These are phyloP conservation scores for Steinernema scapterisci DNA, from an alignment of 2,888 invertebrate genomes.

Conservation along the genomic window DNA sequence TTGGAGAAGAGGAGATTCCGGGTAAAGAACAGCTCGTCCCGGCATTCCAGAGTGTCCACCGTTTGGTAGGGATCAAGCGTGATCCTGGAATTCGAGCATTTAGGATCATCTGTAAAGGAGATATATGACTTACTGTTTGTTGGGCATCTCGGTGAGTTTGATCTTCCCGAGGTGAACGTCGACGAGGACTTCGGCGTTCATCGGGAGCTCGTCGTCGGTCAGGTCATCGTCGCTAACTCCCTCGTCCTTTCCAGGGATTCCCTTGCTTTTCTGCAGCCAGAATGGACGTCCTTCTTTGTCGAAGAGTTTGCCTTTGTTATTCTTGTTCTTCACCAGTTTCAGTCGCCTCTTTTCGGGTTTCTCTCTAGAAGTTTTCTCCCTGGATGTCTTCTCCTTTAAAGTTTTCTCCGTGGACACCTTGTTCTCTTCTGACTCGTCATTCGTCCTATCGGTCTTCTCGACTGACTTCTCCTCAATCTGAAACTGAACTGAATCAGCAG, in stretches of 20 bases:
- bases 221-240: background rate
- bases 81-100: constrained; percentile 28
- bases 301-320: constrained; percentile 31
- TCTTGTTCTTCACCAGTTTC: constrained; percentile 27
- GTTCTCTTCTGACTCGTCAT: too few relatives aligned
- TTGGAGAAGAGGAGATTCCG: constrained; percentile 35
- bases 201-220: constrained; percentile 41
- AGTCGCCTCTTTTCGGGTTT: background rate
- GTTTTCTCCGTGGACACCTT: too few relatives aligned
- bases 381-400: too few relatives aligned
- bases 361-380: too few relatives aligned
- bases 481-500: background rate
- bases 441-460: too few relatives aligned
- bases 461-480: background rate
- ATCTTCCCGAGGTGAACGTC: constrained; percentile 41
- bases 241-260: background rate
- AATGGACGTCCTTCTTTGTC: constrained; percentile 34
- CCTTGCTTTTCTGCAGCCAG: constrained; percentile 35
- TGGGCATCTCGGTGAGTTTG: constrained; percentile 40
- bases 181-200: constrained; percentile 43
- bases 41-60: constrained; percentile 22
- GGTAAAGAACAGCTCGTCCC: constrained; percentile 39
- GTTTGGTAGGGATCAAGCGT: constrained; percentile 39
- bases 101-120: background rate
- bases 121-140: constrained; percentile 31